These are phyloP conservation scores for Bombyx mori DNA, from an alignment of 1,140 invertebrate genomes.

Conservation along the genomic window ASM3026992v2 NC_085116.1:10521501-10522000, in stretches of 20 bases:
- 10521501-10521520: no score
- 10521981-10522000: no score
- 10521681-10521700: constrained; percentile 12
- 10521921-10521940: no score
- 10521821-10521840: constrained; percentile 37
- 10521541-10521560: not conserved
- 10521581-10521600: constrained; percentile 65
- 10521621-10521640: constrained; percentile 43
- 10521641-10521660: constrained; percentile 2
- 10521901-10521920: no score
- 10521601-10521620: constrained; percentile 70
- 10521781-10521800: constrained; percentile 40
- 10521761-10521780: constrained; percentile 42
- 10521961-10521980: no score
- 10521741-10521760: constrained; percentile 44
- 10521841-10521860: constrained; percentile 44
- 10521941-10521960: no score
- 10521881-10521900: constrained; percentile 15
- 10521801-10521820: constrained; percentile 35
- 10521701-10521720: constrained; percentile 19
- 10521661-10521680: constrained; percentile 12
- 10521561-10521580: not conserved
- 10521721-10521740: constrained; percentile 34
- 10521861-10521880: constrained; percentile 35
- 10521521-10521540: not conserved